Evolutionary conservation across 2,113 vertebrate genomes (phyloP).

Genomic region (Nycticryphes semicollaris): DNA sequence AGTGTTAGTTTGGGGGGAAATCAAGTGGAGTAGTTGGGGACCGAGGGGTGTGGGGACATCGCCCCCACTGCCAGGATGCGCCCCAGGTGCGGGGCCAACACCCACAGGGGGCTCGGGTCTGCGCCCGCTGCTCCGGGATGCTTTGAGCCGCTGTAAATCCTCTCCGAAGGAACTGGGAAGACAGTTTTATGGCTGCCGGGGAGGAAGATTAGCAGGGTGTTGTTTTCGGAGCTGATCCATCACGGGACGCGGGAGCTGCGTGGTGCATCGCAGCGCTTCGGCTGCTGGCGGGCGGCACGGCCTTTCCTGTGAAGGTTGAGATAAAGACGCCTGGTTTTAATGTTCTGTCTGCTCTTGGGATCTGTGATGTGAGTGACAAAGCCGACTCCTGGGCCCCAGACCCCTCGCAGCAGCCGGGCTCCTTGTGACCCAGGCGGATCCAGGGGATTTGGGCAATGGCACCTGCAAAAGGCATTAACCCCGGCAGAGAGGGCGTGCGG

Average conservation of each 20-base stretch:
- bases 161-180: neutral
- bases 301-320: neutral
- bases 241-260: neutral
- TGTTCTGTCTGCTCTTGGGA: neutral
- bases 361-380: neutral
- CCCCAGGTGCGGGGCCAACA: neutral
- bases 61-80: accelerated
- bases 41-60: neutral
- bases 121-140: neutral
- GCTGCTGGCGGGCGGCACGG: neutral
- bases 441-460: neutral
- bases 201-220: constrained; percentile 28
- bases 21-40: neutral
- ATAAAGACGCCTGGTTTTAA: neutral
- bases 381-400: accelerated
- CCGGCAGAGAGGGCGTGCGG: neutral
- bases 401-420: accelerated
- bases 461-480: constrained; percentile 59
- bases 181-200: constrained; percentile 41
- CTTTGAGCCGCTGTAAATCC: constrained; percentile 32
- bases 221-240: constrained; percentile 33
- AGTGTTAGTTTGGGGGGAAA: accelerated
- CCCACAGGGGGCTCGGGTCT: accelerated
- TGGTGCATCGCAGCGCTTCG: neutral
- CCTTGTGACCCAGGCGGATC: accelerated